These are phyloP conservation scores for Xanthia togata DNA, from an alignment of 2,888 invertebrate species.

Conservation along the genomic window DNA sequence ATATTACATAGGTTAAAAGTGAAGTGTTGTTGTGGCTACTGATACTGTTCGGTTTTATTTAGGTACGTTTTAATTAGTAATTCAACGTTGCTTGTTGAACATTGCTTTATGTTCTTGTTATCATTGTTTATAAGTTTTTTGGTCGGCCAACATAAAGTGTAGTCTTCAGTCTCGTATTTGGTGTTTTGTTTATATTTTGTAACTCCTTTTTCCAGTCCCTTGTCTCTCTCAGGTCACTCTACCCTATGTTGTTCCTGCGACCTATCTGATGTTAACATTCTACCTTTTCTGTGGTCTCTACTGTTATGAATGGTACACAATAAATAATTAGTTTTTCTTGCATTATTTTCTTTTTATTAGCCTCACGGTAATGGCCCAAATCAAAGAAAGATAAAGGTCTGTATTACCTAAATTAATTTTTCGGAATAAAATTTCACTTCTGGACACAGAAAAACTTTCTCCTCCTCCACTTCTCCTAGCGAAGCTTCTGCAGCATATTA, in stretches of 20 bases:
- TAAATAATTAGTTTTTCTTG: background rate
- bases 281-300: background rate
- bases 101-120: background rate
- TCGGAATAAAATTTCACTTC: background rate
- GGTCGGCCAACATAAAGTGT: background rate
- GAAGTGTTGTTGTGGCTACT: background rate
- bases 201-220: background rate
- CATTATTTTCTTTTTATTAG: background rate
- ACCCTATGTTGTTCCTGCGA: no score
- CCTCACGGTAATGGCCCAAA: background rate
- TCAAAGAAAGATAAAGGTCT: background rate
- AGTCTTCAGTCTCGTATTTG: background rate
- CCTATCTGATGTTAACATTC: background rate
- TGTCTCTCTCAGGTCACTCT: background rate
- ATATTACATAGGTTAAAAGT: background rate
- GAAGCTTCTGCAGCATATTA: slow-evolving; percentile 67
- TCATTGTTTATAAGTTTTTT: background rate
- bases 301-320: background rate
- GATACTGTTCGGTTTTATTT: background rate
- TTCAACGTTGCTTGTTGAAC: background rate
- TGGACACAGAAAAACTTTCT: background rate
- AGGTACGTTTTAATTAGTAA: background rate
- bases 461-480: background rate
- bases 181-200: background rate
- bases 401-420: no score